These are phyloP conservation scores for Laterallus jamaicensis DNA, from an alignment of 2,113 vertebrate genomes.

Conservation along the genomic window DNA sequence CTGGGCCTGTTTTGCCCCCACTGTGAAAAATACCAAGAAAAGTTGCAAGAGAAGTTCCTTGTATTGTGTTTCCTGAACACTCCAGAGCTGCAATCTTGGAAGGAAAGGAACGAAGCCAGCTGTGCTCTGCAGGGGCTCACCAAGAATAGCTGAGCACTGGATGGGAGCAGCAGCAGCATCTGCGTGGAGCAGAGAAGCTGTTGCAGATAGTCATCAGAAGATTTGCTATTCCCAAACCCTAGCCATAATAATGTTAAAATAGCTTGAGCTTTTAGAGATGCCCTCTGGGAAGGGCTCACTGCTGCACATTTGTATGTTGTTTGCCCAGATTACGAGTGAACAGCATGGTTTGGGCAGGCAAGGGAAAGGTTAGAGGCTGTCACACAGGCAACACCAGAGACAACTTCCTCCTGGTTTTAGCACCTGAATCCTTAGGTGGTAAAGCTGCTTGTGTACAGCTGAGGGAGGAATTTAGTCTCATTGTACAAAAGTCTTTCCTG, in stretches of 20 bases:
- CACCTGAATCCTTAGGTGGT: not conserved
- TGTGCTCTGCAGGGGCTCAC: not conserved
- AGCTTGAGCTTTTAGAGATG: not conserved
- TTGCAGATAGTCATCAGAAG: not conserved
- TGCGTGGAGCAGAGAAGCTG: not conserved
- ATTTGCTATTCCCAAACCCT: not conserved
- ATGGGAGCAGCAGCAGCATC: not conserved
- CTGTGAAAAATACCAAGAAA: not conserved
- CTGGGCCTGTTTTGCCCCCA: not conserved
- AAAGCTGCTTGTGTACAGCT: not conserved
- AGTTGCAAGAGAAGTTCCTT: not conserved
- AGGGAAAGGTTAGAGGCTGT: not conserved
- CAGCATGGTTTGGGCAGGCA: not conserved
- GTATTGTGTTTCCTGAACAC: not conserved
- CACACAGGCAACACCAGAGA: not conserved
- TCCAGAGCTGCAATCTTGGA: not conserved
- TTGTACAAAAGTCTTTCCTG: not conserved
- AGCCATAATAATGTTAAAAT: not conserved
- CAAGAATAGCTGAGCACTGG: not conserved
- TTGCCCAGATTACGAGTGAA: not conserved
- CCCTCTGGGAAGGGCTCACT: not conserved
- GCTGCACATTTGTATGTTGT: not conserved
- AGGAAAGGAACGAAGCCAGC: not conserved
- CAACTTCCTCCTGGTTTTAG: not conserved
- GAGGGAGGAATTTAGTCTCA: not conserved